These are phyloP conservation scores for Temnothorax ravouxi DNA, from an alignment of 2,888 invertebrate genomes.

Conservation along the genomic window DNA sequence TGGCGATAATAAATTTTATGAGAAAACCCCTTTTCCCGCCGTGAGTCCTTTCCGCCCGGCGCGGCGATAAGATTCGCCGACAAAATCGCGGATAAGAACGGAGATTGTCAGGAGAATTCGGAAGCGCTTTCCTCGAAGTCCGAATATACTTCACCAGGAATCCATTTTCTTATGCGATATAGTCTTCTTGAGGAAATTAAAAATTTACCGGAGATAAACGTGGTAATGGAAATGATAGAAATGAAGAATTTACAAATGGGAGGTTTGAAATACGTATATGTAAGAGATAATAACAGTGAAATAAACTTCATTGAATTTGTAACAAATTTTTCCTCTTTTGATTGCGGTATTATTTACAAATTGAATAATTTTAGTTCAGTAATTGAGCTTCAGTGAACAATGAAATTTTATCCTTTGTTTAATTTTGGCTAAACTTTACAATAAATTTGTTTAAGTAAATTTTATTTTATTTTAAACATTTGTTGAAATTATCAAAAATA, in stretches of 20 bases:
- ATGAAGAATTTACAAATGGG: background rate
- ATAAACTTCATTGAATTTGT: background rate
- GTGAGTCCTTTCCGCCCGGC: slow-evolving; percentile 62
- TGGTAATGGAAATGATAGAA: background rate
- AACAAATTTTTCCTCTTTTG: background rate
- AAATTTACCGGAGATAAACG: slow-evolving; percentile 8
- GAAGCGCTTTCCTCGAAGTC: slow-evolving; percentile 27
- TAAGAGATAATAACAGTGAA: background rate
- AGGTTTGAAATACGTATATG: background rate
- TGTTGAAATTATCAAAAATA: background rate
- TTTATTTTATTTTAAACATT: no score
- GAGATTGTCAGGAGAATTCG: slow-evolving; percentile 29
- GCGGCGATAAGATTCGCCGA: slow-evolving; percentile 48
- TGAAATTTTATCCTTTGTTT: background rate
- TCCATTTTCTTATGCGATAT: slow-evolving; percentile 32
- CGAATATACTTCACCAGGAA: slow-evolving; percentile 27
- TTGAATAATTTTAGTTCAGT: background rate
- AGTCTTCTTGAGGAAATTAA: slow-evolving; percentile 35
- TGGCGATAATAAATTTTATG: slow-evolving; percentile 74
- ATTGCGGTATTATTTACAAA: background rate
- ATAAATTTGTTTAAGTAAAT: background rate
- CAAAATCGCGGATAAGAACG: slow-evolving; percentile 43
- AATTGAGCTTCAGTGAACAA: background rate
- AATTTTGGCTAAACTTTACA: background rate
- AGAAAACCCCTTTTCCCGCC: slow-evolving; percentile 43